A percentile compares a stretch with the other conserved stretches of the same genome.
These are phyloP conservation scores for Lacerta bilineata DNA, from an alignment of 2,797 vertebrate genomes.

Conservation along the genomic window DNA sequence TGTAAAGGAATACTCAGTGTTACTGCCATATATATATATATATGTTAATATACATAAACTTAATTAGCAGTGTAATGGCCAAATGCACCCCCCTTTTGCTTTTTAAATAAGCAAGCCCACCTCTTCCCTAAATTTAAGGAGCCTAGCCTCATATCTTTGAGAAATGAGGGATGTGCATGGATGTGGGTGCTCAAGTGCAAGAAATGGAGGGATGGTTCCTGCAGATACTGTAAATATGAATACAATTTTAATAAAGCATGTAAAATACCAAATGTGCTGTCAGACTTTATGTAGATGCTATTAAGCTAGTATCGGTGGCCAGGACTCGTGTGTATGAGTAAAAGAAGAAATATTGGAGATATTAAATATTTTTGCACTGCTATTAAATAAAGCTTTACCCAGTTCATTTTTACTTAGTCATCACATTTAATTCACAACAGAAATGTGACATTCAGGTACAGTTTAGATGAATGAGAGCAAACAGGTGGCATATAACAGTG, in stretches of 20 bases:
- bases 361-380: conserved; percentile 40
- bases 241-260: conserved; percentile 99
- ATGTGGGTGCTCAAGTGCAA: conserved; percentile 80
- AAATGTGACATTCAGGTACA: conserved; percentile 69
- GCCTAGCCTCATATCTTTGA: conserved; percentile 70
- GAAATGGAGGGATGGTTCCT: conserved; percentile 80
- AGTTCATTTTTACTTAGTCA: conserved; percentile 45
- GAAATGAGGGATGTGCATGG: conserved; percentile 68
- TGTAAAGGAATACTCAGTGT: conserved; percentile 93
- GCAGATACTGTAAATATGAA: conserved; percentile 94
- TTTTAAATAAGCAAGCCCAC: conserved; percentile 76
- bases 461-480: conserved; percentile 29
- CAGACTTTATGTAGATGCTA: conserved; percentile 87
- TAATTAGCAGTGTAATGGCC: conserved; percentile 90
- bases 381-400: conserved; percentile 36
- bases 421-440: conserved; percentile 51
- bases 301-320: conserved; percentile 58
- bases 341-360: conserved; percentile 24
- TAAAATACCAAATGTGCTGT: conserved; percentile 89
- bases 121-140: conserved; percentile 76
- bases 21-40: conserved; percentile 91
- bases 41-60: conserved; percentile 89
- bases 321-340: conserved; percentile 46
- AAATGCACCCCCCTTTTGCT: conserved; percentile 83
- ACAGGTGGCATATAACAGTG: neutral